Percentiles rank a stretch among this genome's conserved stretches.
phyloP scores from a whole-genome alignment of 2,797 vertebrate genomes.

The Falco concolor region DNA sequence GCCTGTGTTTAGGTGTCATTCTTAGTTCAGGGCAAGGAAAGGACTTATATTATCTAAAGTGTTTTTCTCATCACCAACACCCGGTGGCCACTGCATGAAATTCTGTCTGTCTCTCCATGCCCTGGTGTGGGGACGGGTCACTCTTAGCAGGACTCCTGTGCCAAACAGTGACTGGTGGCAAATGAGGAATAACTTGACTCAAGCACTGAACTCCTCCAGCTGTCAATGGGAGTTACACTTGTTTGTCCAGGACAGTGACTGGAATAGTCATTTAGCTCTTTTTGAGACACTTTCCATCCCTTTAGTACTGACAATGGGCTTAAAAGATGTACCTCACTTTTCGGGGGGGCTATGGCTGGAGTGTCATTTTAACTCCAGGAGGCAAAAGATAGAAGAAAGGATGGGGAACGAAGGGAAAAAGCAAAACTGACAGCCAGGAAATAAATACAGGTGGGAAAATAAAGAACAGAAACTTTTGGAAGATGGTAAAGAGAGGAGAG shows the following conservation, averaged over 20 bases:
- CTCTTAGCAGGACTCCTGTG: background rate
- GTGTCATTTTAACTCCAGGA: background rate
- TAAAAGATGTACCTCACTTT: slow-evolving; percentile 25
- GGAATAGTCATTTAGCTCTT: slow-evolving; percentile 33
- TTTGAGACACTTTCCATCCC: slow-evolving; percentile 21
- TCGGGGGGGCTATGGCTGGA: slow-evolving; percentile 17
- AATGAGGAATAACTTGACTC: slow-evolving; percentile 20
- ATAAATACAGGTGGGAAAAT: background rate
- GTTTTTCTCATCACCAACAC: slow-evolving; percentile 46
- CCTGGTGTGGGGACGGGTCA: background rate
- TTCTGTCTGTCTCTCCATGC: background rate
- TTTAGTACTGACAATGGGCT: background rate
- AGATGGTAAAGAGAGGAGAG: background rate
- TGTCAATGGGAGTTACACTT: slow-evolving; percentile 24
- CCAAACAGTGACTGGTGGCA: background rate
- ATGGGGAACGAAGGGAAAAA: background rate
- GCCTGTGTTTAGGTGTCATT: background rate
- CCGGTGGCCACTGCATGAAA: background rate
- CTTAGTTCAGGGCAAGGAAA: background rate
- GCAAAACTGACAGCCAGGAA: background rate
- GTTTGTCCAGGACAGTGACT: slow-evolving; percentile 30
- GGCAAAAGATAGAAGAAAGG: background rate
- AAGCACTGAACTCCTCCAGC: slow-evolving; percentile 16
- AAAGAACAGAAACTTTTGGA: background rate
- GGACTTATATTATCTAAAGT: background rate